Base-by-base conservation (phyloP, 2,113 vertebrate species). In the Sinocyclocheilus grahami region DNA sequence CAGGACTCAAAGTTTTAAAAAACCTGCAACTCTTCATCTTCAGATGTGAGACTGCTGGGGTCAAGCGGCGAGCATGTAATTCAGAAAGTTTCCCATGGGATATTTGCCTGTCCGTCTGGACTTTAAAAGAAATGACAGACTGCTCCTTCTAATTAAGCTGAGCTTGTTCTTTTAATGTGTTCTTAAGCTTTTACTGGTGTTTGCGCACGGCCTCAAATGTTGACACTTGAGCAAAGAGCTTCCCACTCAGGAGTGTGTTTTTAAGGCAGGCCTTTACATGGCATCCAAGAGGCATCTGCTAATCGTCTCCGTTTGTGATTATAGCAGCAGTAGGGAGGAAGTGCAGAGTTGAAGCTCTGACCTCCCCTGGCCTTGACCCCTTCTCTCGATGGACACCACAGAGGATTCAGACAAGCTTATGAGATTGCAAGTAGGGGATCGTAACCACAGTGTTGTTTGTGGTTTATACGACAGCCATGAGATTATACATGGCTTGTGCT, bases 151-250 rank as follows among this genome's bases (percentile, higher is more conserved):
- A 72, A 74, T 84, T 74, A 87, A 60, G 39, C 53, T 71, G 67
- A 42, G 75, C 37, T 42, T 30, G 24, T 18, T 67, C 79, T 85
- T 67, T 78, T 55, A n/a, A 30, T 83, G 78, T 48, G 76, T 51
- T 65, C 78, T 76, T 24, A n/a, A 88, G 30, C 67, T 55, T 86
- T 60, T 78, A 27, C 11, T 79, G 78, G 12, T 86, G 85, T 87
- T 89, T 85, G 78, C 58, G 12, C 24, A 85, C 8, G 11, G 62
- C 51, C 58, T 78, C 42, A 86, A 55, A 84, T 86, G 88, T 89
- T 86, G 78, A 83, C 69, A 71, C n/a, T 79, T 7, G 60, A 83
- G 58, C n/a, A 48, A 62, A 42, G 8, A 24, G 53, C 65, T 79
- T 67, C 82, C 65, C 60, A 42, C 72, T 82, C 78, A 51, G 27